Percentiles rank a stretch among this genome's conserved stretches.
phyloP scores from a whole-genome alignment of 2,113 vertebrate species.

The Chamaetylas fuelleborni region DNA sequence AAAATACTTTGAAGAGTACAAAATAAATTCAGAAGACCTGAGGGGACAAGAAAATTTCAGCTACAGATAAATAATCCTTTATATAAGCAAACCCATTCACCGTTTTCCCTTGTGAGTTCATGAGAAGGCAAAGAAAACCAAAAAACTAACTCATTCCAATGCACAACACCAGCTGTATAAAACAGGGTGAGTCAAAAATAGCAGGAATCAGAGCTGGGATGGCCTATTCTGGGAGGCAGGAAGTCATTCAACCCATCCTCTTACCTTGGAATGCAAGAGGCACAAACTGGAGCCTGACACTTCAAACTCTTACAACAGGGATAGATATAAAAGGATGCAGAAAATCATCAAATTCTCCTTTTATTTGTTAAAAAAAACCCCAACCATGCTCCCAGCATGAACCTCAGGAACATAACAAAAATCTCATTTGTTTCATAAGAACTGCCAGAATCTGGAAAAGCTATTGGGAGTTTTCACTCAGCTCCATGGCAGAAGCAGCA shows the following conservation, averaged over 20 bases:
- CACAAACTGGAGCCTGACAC: background rate
- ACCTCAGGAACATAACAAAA: background rate
- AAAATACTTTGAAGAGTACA: background rate
- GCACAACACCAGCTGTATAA: background rate
- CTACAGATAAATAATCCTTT: background rate
- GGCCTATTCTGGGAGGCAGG: conserved; percentile 16
- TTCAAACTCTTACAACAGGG: background rate
- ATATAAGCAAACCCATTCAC: background rate
- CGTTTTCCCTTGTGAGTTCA: background rate
- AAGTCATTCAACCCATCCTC: conserved; percentile 25
- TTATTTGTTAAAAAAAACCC: background rate
- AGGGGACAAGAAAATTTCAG: background rate
- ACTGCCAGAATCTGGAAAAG: background rate
- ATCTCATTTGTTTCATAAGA: background rate
- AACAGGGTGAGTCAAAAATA: background rate
- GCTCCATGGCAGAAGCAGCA: background rate
- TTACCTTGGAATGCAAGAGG: background rate
- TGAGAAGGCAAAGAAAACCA: background rate
- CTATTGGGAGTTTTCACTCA: too few species aligned
- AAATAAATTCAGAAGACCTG: background rate
- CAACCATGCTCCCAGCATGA: background rate
- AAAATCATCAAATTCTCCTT: background rate
- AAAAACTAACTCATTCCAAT: background rate
- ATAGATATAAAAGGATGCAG: background rate
- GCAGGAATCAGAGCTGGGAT: background rate